Evolutionary conservation across 1,140 invertebrate species (phyloP).

Genomic region (Bombus picipes): DNA sequence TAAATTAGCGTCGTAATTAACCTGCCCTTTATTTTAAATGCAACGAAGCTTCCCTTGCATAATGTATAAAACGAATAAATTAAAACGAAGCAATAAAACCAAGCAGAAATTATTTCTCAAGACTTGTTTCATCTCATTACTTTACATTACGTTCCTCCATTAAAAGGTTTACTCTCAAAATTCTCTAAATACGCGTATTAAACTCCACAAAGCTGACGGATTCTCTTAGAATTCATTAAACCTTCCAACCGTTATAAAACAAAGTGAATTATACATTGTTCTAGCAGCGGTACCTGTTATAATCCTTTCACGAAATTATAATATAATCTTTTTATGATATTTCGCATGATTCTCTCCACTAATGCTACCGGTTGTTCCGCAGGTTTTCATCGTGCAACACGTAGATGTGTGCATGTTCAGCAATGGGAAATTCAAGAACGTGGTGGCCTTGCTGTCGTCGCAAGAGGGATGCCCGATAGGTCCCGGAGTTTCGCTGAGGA

Average conservation of each 20-base stretch:
- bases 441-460: slow-evolving; percentile 93
- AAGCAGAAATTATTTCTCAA: neutral
- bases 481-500: slow-evolving; percentile 85
- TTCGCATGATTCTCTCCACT: neutral
- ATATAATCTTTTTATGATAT: neutral
- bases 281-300: too few species aligned
- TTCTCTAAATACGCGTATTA: too few species aligned
- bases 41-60: neutral
- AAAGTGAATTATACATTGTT: neutral
- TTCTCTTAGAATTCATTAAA: neutral
- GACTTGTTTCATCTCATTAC: neutral
- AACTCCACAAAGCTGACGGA: too few species aligned
- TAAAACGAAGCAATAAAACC: neutral
- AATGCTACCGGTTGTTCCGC: slow-evolving; percentile 16
- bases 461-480: slow-evolving; percentile 86
- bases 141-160: too few species aligned
- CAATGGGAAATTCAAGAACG: slow-evolving; percentile 99
- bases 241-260: neutral
- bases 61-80: neutral
- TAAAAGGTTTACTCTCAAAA: too few species aligned
- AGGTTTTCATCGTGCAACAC: slow-evolving; percentile 96
- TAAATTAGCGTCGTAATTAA: neutral
- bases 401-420: slow-evolving; percentile 99
- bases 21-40: neutral
- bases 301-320: neutral